phyloP scores from a whole-genome alignment of 2,888 invertebrate genomes.

The Argyresthia goedartella region DNA sequence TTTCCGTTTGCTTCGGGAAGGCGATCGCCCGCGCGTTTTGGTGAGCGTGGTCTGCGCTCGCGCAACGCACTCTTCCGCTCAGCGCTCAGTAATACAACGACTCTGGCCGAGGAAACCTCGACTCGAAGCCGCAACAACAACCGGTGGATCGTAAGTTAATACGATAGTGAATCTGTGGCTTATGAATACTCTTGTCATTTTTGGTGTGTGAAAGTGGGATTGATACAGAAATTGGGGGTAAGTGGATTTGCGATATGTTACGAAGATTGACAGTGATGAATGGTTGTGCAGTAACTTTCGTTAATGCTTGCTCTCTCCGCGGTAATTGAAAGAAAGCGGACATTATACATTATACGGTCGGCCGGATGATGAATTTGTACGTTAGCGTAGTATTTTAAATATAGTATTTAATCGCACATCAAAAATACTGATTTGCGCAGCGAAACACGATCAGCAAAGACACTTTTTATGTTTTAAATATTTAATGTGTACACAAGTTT shows the following conservation, averaged over 20 bases:
- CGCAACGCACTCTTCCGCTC: conserved; percentile 50
- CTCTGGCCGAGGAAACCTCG: conserved; percentile 54
- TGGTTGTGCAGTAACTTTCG: conserved; percentile 20
- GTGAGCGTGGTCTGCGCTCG: conserved; percentile 44
- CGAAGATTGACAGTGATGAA: conserved; percentile 1
- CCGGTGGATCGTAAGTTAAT: neutral
- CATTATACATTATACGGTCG: conserved; percentile 17
- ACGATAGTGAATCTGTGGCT: neutral
- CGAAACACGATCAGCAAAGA: too few relatives aligned
- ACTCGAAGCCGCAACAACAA: conserved; percentile 7
- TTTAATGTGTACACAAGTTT: too few relatives aligned
- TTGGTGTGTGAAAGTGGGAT: conserved; percentile 3
- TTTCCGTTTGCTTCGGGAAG: conserved; percentile 31
- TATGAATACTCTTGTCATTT: neutral
- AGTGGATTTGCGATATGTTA: neutral
- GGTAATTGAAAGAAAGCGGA: conserved; percentile 32
- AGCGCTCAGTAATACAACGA: conserved; percentile 56
- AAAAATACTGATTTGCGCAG: too few relatives aligned
- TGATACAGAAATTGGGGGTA: neutral
- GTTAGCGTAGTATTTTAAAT: too few relatives aligned
- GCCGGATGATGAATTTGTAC: conserved; percentile 21
- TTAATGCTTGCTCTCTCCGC: conserved; percentile 33
- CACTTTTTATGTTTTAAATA: too few relatives aligned
- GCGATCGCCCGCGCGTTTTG: conserved; percentile 36
- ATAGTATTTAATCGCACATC: too few relatives aligned